phyloP scores from a whole-genome alignment of 2,113 vertebrate species.

The Megaceryle torquata region DNA sequence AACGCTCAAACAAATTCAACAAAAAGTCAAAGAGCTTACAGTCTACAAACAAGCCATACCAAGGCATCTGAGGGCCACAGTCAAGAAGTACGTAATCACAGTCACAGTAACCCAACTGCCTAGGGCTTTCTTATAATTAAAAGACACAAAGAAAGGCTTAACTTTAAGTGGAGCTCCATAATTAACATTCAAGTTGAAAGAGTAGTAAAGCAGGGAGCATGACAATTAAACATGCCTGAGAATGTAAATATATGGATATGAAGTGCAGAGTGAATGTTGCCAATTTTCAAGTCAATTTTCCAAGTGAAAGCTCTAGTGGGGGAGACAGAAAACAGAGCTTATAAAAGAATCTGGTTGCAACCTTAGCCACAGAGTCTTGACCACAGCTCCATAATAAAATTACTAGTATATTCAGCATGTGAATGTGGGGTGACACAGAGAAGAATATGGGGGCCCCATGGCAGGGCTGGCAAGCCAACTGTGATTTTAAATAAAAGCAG shows the following conservation, averaged over 20 bases:
- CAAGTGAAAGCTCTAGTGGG: constrained; percentile 37
- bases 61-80: background rate
- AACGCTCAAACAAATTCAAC: background rate
- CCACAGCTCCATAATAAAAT: constrained; percentile 67
- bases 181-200: constrained; percentile 49
- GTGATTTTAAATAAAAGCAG: constrained; percentile 66
- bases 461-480: constrained; percentile 41
- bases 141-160: constrained; percentile 28
- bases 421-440: constrained; percentile 55
- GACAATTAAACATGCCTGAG: constrained; percentile 44
- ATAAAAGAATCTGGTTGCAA: constrained; percentile 63
- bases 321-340: constrained; percentile 55
- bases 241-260: constrained; percentile 51
- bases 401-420: constrained; percentile 67
- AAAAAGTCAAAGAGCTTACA: background rate
- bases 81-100: background rate
- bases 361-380: constrained; percentile 61
- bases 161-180: background rate
- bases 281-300: constrained; percentile 65
- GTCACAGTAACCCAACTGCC: background rate
- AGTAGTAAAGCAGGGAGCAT: constrained; percentile 14
- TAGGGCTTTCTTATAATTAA: constrained; percentile 41
- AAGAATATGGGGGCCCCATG: constrained; percentile 54
- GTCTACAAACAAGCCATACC: background rate
- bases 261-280: constrained; percentile 27